Evolutionary conservation across 1,140 invertebrate genomes (phyloP).

Genomic region (Leptinotarsa undecemlineata): DNA sequence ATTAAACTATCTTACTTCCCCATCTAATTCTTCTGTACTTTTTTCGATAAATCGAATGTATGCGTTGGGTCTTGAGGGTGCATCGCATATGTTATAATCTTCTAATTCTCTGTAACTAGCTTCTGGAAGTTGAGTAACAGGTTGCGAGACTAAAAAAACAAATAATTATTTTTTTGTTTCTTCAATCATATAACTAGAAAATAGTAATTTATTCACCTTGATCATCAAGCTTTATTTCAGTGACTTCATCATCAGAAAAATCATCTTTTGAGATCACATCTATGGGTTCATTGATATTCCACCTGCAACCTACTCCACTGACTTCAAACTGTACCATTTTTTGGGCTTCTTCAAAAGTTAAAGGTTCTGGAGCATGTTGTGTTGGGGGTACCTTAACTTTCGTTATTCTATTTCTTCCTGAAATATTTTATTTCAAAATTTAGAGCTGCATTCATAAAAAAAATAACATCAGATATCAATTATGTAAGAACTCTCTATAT

Average conservation of each 20-base stretch:
- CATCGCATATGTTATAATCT: slow-evolving; percentile 78
- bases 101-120: slow-evolving; percentile 79
- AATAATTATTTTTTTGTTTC: slow-evolving; percentile 59
- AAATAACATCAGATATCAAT: too few species aligned
- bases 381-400: slow-evolving; percentile 51
- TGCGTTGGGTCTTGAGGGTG: slow-evolving; percentile 75
- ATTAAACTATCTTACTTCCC: slow-evolving; percentile 58
- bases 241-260: slow-evolving; percentile 59
- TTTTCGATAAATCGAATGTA: slow-evolving; percentile 94
- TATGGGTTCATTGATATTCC: slow-evolving; percentile 64
- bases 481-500: too few species aligned
- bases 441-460: too few species aligned
- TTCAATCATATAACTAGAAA: slow-evolving; percentile 44
- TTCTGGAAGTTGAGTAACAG: slow-evolving; percentile 74
- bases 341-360: slow-evolving; percentile 79
- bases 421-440: not conserved
- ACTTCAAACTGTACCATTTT: slow-evolving; percentile 84
- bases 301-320: slow-evolving; percentile 63
- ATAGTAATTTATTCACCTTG: slow-evolving; percentile 19
- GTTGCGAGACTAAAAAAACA: slow-evolving; percentile 49
- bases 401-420: slow-evolving; percentile 13
- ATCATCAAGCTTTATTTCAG: slow-evolving; percentile 39
- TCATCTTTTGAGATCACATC: slow-evolving; percentile 68
- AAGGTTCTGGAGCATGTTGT: slow-evolving; percentile 61
- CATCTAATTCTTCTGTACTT: slow-evolving; percentile 90